These are phyloP conservation scores for Pachyramphus minor DNA, from an alignment of 2,113 vertebrate species.

Conservation along the genomic window DNA sequence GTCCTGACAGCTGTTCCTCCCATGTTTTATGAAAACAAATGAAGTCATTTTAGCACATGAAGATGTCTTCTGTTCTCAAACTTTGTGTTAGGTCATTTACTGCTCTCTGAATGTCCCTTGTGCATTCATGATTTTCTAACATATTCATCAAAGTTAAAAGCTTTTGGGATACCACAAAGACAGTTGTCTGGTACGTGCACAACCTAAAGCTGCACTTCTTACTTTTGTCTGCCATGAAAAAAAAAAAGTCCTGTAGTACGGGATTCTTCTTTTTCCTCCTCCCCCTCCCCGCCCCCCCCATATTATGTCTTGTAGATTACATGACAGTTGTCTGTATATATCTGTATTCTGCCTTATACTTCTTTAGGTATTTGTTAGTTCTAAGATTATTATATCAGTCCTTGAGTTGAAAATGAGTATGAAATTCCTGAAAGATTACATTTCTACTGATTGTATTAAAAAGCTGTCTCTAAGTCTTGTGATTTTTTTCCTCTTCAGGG, in stretches of 20 bases:
- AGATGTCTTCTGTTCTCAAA: conserved; percentile 47
- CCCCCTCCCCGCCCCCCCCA: no score
- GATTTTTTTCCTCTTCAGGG: background rate
- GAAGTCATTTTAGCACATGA: conserved; percentile 49
- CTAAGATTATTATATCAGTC: background rate
- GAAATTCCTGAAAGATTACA: background rate
- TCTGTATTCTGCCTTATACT: background rate
- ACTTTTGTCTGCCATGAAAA: background rate
- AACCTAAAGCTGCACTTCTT: background rate
- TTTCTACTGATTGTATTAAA: background rate
- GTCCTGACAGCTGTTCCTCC: conserved; percentile 45
- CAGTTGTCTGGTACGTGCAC: background rate
- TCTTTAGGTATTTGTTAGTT: background rate
- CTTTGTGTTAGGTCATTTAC: conserved; percentile 18
- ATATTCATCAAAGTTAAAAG: background rate
- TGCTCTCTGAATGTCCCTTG: conserved; percentile 13
- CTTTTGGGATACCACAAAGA: background rate
- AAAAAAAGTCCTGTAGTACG: background rate
- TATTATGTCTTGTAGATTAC: background rate
- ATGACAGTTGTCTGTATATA: background rate
- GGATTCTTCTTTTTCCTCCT: background rate
- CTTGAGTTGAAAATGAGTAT: background rate
- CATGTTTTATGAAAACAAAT: conserved; percentile 46
- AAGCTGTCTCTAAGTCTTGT: background rate
- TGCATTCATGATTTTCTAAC: conserved; percentile 23